Conservation (phyloP, 1,140 invertebrate genomes). For the Phthorimaea operculella region DNA sequence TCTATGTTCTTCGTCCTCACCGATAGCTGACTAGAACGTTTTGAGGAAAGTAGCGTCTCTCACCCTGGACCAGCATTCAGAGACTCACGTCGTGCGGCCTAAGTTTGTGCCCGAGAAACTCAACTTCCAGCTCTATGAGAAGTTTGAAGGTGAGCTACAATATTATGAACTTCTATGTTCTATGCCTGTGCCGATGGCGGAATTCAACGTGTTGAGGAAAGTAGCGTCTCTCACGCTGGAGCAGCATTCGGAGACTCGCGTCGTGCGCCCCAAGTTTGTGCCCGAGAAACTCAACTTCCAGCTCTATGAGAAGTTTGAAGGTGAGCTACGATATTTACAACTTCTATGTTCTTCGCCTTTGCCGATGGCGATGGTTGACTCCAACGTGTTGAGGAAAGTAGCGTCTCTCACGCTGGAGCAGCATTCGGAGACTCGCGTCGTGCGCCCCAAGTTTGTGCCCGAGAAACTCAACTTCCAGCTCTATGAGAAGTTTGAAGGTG, state of each 20-base stretch:
- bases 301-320: constrained; percentile 90
- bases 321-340: constrained; percentile 68
- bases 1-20: constrained; percentile 2
- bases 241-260: constrained; percentile 70
- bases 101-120: constrained; percentile 86
- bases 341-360: too few relatives aligned
- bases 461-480: constrained; percentile 86
- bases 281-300: constrained; percentile 87
- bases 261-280: constrained; percentile 78
- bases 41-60: constrained; percentile 86
- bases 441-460: constrained; percentile 80
- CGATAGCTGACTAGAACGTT: constrained; percentile 72
- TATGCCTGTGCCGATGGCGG: constrained; percentile 41
- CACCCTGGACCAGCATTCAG: constrained; percentile 75
- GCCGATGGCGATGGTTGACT: constrained; percentile 63
- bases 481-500: constrained; percentile 93
- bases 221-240: constrained; percentile 85
- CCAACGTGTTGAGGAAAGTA: constrained; percentile 83
- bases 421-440: constrained; percentile 69
- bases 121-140: constrained; percentile 84
- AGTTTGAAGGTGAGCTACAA: constrained; percentile 96
- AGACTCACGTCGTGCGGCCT: constrained; percentile 73
- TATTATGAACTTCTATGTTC: too few relatives aligned
- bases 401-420: constrained; percentile 83
- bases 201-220: constrained; percentile 81